These are phyloP conservation scores for Merodon equestris DNA, from an alignment of 2,888 invertebrate species.

Conservation along the genomic window DNA sequence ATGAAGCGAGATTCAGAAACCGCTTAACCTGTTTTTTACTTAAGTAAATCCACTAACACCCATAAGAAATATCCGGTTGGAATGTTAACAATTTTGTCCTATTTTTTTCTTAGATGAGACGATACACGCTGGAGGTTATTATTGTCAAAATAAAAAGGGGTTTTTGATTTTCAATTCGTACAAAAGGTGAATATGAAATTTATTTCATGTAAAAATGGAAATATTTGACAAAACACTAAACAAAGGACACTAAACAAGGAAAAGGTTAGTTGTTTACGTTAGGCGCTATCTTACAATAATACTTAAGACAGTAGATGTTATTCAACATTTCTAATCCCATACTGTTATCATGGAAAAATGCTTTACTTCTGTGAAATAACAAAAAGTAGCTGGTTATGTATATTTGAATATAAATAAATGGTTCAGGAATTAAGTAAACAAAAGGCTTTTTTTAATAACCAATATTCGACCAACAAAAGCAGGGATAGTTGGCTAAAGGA, in stretches of 20 bases:
- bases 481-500: constrained; percentile 50
- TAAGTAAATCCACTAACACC: too few relatives aligned
- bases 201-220: constrained; percentile 65
- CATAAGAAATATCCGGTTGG: too few relatives aligned
- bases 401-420: constrained; percentile 48
- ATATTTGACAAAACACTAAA: constrained; percentile 63
- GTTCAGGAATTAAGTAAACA: constrained; percentile 63
- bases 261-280: constrained; percentile 48
- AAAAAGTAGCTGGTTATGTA: constrained; percentile 23
- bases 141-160: too few relatives aligned
- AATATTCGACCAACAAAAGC: constrained; percentile 63
- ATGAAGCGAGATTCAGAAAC: too few relatives aligned
- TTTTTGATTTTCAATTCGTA: constrained; percentile 30
- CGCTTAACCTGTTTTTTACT: too few relatives aligned
- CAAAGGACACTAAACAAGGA: constrained; percentile 51
- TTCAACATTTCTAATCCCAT: constrained; percentile 37
- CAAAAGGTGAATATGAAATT: constrained; percentile 60
- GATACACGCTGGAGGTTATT: too few relatives aligned
- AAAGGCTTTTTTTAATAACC: constrained; percentile 58
- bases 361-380: constrained; percentile 36
- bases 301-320: constrained; percentile 50
- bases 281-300: constrained; percentile 47
- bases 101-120: too few relatives aligned
- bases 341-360: constrained; percentile 33
- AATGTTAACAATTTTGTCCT: too few relatives aligned